A percentile compares a stretch with the other conserved stretches of the same genome.
Evolutionary conservation across 2,888 invertebrate species (phyloP).

Genomic region (Oligia latruncula): DNA sequence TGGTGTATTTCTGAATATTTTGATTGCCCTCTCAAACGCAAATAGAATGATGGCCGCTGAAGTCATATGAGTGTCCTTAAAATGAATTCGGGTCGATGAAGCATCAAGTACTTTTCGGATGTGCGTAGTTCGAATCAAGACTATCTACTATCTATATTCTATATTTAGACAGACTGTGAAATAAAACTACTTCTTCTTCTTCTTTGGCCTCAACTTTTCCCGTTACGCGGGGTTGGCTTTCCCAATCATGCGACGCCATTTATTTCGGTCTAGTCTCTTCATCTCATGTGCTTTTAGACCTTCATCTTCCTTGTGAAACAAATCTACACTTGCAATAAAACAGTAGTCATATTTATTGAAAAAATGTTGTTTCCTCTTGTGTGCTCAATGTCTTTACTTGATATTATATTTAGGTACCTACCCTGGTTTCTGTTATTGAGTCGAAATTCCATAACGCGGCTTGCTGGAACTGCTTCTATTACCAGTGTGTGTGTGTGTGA

Average conservation of each 20-base stretch:
- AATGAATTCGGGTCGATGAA: conserved; percentile 25
- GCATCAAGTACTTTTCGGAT: conserved; percentile 20
- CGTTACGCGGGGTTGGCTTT: not conserved
- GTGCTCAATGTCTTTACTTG: not conserved
- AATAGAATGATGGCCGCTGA: conserved; percentile 18
- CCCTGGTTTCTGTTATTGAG: too few species aligned
- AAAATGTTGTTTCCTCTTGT: not conserved
- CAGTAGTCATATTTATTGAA: not conserved
- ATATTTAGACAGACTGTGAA: not conserved
- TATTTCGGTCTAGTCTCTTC: not conserved
- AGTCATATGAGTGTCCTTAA: conserved; percentile 24
- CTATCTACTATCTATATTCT: not conserved
- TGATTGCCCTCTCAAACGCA: conserved; percentile 26
- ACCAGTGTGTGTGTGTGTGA: too few species aligned
- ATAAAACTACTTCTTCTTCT: not conserved
- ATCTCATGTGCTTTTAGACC: not conserved
- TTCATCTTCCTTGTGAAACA: not conserved
- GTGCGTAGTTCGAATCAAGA: conserved; percentile 1
- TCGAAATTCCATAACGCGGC: too few species aligned
- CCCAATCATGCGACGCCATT: not conserved
- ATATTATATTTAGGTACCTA: not conserved
- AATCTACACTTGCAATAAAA: not conserved
- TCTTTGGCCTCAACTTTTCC: not conserved
- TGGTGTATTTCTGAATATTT: conserved; percentile 28
- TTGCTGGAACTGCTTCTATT: too few species aligned